A percentile compares a stretch with the other conserved stretches of the same genome.
Conservation (phyloP, 2,113 vertebrate genomes). For the Sorex araneus region DNA sequence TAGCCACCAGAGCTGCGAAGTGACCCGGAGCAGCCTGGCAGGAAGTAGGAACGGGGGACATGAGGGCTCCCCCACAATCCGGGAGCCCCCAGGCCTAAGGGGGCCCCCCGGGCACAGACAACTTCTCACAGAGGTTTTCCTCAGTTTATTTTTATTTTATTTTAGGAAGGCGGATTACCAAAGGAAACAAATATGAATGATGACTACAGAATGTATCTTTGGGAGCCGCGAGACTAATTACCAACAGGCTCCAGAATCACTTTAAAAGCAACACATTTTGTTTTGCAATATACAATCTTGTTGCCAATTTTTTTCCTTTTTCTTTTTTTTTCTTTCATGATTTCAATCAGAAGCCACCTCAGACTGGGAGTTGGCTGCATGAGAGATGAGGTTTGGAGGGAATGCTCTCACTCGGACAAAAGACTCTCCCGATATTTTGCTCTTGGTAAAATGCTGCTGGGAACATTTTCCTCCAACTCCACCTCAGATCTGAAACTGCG, state of each 20-base stretch:
- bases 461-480: constrained; percentile 48
- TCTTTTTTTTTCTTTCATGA: constrained; percentile 65
- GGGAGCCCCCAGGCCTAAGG: neutral
- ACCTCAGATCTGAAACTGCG: constrained; percentile 46
- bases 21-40: constrained; percentile 71
- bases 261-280: constrained; percentile 92
- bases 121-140: constrained; percentile 81
- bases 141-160: constrained; percentile 61
- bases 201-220: constrained; percentile 88
- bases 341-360: constrained; percentile 86
- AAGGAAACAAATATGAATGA: constrained; percentile 82
- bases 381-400: constrained; percentile 29
- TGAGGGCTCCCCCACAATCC: constrained; percentile 4
- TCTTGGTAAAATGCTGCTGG: constrained; percentile 48
- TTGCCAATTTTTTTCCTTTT: constrained; percentile 85
- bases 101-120: constrained; percentile 7
- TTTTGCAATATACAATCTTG: constrained; percentile 90
- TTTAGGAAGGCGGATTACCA: constrained; percentile 65
- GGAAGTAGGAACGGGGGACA: neutral
- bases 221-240: constrained; percentile 91
- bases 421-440: constrained; percentile 51
- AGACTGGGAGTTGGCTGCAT: constrained; percentile 71
- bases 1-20: constrained; percentile 73
- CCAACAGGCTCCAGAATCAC: constrained; percentile 89
- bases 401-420: constrained; percentile 49